A percentile compares a stretch with the other conserved stretches of the same genome.
Conservation (phyloP, 2,888 invertebrate genomes). For the Shargacucullia verbasci region DNA sequence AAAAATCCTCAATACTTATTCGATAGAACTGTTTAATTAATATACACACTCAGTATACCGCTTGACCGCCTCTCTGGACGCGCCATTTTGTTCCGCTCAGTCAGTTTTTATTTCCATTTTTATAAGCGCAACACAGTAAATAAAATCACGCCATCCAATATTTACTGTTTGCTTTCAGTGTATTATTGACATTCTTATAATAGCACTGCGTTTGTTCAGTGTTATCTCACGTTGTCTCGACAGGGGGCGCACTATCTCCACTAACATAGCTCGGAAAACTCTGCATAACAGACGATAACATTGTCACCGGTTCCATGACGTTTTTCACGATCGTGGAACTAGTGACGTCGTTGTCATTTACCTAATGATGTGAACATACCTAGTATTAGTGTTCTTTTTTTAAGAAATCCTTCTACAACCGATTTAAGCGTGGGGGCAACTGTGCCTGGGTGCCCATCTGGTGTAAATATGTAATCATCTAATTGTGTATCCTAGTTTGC, state of each 20-base stretch:
- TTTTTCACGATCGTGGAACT: conserved; percentile 3
- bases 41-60: too few species aligned
- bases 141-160: conserved; percentile 17
- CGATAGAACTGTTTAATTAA: too few species aligned
- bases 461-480: too few species aligned
- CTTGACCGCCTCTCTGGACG: too few species aligned
- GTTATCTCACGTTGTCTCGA: conserved; percentile 50
- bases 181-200: conserved; percentile 27
- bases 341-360: too few species aligned
- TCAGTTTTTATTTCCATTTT: conserved; percentile 24
- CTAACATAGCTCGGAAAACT: conserved; percentile 35
- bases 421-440: too few species aligned
- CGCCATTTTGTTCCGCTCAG: conserved; percentile 11
- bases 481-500: too few species aligned
- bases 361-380: too few species aligned
- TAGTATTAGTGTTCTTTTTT: too few species aligned
- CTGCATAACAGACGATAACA: conserved; percentile 38
- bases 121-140: conserved; percentile 18
- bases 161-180: conserved; percentile 13
- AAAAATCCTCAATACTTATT: too few species aligned
- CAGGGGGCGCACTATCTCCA: conserved; percentile 50
- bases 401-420: too few species aligned
- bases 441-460: too few species aligned
- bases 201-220: conserved; percentile 29
- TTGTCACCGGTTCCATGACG: conserved; percentile 38